Conservation (phyloP, 2,113 vertebrate species). For the Oryzias javanicus region DNA sequence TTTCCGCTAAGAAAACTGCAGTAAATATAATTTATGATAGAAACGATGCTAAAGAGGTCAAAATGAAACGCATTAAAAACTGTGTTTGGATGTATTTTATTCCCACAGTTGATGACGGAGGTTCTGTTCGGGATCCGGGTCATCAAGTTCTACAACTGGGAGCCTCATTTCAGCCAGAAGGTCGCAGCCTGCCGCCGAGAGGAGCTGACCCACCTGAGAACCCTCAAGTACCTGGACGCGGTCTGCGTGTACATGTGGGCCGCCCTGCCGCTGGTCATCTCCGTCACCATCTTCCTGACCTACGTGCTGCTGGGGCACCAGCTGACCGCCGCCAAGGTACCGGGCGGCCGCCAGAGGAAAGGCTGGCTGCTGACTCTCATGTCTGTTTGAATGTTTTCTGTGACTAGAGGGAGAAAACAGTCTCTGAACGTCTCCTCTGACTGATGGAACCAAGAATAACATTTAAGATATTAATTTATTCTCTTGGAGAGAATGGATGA, state of each 20-base stretch:
- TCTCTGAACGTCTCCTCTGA: no score
- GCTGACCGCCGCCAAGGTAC: constrained; percentile 94
- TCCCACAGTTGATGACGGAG: constrained; percentile 87
- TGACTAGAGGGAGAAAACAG: no score
- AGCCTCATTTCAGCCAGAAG: constrained; percentile 80
- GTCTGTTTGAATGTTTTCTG: no score
- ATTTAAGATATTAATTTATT: no score
- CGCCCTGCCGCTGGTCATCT: constrained; percentile 89
- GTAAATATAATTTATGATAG: no score
- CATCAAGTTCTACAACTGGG: constrained; percentile 95
- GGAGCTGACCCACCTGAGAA: constrained; percentile 82
- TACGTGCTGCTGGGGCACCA: constrained; percentile 88
- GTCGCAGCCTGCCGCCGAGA: constrained; percentile 75
- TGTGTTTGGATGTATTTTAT: neutral
- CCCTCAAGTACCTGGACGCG: constrained; percentile 89
- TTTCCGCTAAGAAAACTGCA: no score
- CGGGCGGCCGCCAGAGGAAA: neutral
- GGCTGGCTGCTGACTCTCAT: neutral
- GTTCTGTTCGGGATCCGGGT: constrained; percentile 89
- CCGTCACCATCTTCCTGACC: constrained; percentile 90
- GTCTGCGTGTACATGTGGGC: constrained; percentile 96
- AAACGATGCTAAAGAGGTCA: neutral
- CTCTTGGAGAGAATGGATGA: no score
- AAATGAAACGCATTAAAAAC: neutral
- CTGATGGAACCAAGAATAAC: no score